A percentile compares a stretch with the other conserved stretches of the same genome.
phyloP scores from a whole-genome alignment of 2,888 invertebrate species.

The Metacarcinus magister region DNA sequence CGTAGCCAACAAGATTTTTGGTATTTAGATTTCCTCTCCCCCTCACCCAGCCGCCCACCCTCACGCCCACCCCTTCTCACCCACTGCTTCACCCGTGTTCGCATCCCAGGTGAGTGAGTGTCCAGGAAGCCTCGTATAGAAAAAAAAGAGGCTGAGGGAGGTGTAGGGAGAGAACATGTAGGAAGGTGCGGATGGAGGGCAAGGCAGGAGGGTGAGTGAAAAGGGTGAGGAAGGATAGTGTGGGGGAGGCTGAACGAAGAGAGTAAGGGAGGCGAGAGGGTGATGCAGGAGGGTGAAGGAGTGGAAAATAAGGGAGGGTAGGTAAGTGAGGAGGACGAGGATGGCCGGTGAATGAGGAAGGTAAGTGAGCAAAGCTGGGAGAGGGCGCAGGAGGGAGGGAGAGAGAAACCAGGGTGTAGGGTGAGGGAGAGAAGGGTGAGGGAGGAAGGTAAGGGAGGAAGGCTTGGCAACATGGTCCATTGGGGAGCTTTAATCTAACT shows the following conservation, averaged over 20 bases:
- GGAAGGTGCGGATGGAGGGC: not conserved
- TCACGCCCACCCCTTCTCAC: not conserved
- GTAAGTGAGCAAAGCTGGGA: not conserved
- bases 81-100: constrained; percentile 56
- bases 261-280: not conserved
- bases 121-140: not conserved
- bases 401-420: not conserved
- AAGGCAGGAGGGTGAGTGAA: not conserved
- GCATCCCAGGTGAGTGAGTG: not conserved
- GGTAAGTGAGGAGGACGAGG: not conserved
- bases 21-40: constrained; percentile 52
- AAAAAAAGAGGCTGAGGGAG: constrained; percentile 1
- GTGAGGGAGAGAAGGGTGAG: not conserved
- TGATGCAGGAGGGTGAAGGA: not conserved
- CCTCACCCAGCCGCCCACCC: not conserved
- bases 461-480: constrained; percentile 17
- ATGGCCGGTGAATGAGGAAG: not conserved
- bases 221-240: not conserved
- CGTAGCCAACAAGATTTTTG: constrained; percentile 71
- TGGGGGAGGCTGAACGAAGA: not conserved
- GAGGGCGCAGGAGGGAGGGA: not conserved
- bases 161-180: not conserved
- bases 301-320: not conserved
- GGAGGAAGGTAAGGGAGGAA: not conserved
- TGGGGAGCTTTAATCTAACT: constrained; percentile 43